A percentile compares a stretch with the other conserved stretches of the same genome.
phyloP scores from a whole-genome alignment of 2,113 vertebrate genomes.

The Prionailurus bengalensis region DNA sequence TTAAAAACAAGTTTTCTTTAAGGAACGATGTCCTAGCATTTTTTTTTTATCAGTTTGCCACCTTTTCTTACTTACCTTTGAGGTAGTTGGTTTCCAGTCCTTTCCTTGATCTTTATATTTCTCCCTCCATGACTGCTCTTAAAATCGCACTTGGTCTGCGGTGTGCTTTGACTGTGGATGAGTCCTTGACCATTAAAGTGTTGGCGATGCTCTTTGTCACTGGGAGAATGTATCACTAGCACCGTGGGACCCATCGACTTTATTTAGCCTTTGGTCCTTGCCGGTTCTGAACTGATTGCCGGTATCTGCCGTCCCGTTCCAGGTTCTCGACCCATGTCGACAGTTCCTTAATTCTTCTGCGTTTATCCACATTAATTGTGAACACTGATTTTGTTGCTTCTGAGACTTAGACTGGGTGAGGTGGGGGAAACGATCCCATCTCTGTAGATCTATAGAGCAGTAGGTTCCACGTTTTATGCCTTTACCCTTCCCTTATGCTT shows the following conservation, averaged over 20 bases:
- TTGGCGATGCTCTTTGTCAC: slow-evolving; percentile 53
- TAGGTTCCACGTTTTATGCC: background rate
- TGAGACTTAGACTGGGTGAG: slow-evolving; percentile 36
- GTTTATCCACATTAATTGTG: slow-evolving; percentile 62
- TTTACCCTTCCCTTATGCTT: background rate
- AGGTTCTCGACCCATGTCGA: slow-evolving; percentile 53
- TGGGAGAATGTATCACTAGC: slow-evolving; percentile 28
- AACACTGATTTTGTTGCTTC: slow-evolving; percentile 53
- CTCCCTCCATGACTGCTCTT: slow-evolving; percentile 39
- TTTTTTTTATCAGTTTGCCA: background rate
- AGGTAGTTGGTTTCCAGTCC: background rate
- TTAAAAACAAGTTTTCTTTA: slow-evolving; percentile 38
- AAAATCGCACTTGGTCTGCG: slow-evolving; percentile 43
- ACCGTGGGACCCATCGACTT: slow-evolving; percentile 20
- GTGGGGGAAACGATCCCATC: background rate
- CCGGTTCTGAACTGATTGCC: slow-evolving; percentile 60
- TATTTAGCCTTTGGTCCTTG: background rate
- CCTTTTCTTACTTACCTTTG: background rate
- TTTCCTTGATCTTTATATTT: slow-evolving; percentile 23
- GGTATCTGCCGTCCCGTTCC: slow-evolving; percentile 46
- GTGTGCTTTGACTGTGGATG: slow-evolving; percentile 64
- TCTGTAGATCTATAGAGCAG: background rate
- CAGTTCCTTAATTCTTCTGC: slow-evolving; percentile 52
- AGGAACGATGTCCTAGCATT: background rate
- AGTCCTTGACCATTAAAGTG: slow-evolving; percentile 38